These are phyloP conservation scores for Cyclura pinguis DNA, from an alignment of 2,797 vertebrate genomes.

Conservation along the genomic window DNA sequence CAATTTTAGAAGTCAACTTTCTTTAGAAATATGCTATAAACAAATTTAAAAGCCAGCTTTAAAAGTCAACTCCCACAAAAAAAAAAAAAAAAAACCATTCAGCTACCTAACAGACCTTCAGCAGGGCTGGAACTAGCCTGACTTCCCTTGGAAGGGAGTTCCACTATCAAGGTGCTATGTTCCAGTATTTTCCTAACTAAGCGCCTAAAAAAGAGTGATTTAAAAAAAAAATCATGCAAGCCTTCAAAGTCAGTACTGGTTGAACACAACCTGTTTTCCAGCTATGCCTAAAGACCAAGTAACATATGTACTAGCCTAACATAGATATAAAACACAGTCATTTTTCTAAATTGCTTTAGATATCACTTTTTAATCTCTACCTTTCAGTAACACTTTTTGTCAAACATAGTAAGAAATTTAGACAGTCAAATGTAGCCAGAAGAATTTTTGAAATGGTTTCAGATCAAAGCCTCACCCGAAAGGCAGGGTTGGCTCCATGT, in stretches of 20 bases:
- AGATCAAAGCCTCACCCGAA: slow-evolving; percentile 85
- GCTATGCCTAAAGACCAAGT: neutral
- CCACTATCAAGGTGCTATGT: too few relatives aligned
- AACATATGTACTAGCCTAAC: neutral
- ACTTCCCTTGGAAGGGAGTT: too few relatives aligned
- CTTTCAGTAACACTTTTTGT: neutral
- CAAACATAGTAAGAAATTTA: neutral
- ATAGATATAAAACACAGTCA: neutral
- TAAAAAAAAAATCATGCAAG: neutral
- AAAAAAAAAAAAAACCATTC: too few relatives aligned
- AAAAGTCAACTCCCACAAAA: too few relatives aligned
- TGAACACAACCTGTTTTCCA: neutral
- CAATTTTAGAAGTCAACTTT: too few relatives aligned
- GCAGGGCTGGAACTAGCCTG: too few relatives aligned
- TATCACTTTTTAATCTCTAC: neutral
- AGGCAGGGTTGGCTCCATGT: slow-evolving; percentile 94
- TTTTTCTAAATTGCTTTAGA: neutral
- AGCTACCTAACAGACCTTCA: too few relatives aligned
- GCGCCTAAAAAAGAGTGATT: neutral
- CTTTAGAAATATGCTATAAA: too few relatives aligned
- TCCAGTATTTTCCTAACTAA: neutral
- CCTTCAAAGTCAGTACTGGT: neutral
- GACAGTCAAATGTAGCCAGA: neutral
- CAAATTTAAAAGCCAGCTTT: too few relatives aligned
- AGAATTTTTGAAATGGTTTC: neutral